phyloP scores from a whole-genome alignment of 2,113 vertebrate species.

The Engystomops pustulosus region DNA sequence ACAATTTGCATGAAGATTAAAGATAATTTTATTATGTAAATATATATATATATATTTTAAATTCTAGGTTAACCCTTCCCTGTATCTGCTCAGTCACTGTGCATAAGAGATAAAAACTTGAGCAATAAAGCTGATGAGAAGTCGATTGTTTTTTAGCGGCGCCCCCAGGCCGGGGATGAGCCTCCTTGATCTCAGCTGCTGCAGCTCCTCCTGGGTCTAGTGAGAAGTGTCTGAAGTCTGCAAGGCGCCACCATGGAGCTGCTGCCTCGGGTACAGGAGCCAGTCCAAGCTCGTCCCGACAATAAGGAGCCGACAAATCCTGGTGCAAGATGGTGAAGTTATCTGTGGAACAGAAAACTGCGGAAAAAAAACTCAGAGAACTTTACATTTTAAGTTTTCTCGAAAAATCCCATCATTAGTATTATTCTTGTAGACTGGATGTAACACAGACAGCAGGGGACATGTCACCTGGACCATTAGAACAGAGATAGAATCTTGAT shows the following conservation, averaged over 20 bases:
- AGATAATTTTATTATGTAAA: background rate
- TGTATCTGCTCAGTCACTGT: constrained; percentile 69
- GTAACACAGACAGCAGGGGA: too few relatives aligned
- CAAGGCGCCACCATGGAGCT: constrained; percentile 85
- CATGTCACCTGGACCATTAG: too few relatives aligned
- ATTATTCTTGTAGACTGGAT: too few relatives aligned
- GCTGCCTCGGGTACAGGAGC: constrained; percentile 88
- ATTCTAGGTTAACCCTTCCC: constrained; percentile 65
- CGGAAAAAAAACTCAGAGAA: too few relatives aligned
- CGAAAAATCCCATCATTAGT: too few relatives aligned
- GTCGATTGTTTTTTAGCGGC: constrained; percentile 63
- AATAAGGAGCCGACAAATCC: constrained; percentile 33
- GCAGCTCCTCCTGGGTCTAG: constrained; percentile 75
- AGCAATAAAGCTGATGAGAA: constrained; percentile 61
- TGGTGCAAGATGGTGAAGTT: too few relatives aligned
- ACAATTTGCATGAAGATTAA: background rate
- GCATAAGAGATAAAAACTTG: constrained; percentile 63
- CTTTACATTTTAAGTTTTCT: too few relatives aligned
- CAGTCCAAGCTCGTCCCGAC: constrained; percentile 73
- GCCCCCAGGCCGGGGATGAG: constrained; percentile 66
- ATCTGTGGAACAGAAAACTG: too few relatives aligned
- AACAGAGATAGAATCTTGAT: too few relatives aligned
- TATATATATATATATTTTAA: constrained; percentile 3
- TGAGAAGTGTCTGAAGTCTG: constrained; percentile 73
- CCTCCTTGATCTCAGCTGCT: constrained; percentile 64